Evolutionary conservation across 2,888 invertebrate genomes (phyloP), one percentile per base, ranked within the genome.

Genomic region (Gnatocerus cornutus): DNA sequence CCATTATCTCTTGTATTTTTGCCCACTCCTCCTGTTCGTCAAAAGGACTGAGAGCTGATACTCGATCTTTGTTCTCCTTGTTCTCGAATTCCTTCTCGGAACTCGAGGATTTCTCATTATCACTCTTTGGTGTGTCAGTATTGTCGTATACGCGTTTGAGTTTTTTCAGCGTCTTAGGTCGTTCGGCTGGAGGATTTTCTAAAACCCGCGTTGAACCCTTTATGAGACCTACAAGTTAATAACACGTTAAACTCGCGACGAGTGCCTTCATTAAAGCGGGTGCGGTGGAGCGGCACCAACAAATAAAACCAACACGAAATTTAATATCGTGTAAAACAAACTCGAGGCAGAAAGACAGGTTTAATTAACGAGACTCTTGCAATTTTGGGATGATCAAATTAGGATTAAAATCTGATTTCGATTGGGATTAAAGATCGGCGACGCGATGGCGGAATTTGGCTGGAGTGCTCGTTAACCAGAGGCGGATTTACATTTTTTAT

Each of bases 11-110:
- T 52, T 95, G 95, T 79, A 98, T 97, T 86, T 97, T 95, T 16
- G 95, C 95, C 95, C 98, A 97, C 87, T 98, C 97, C 86, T 96
- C 96, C 86, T 94, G 92, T 83, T 97, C 96, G 87, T 97, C 95
- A 84, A 96, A 96, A 1, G 96, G 95, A 82, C 95, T 95, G 77
- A 96, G 88, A 76, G 94, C 89, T 63, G 88, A 87, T 72, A 88
- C 84, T 21, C 87, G 85, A 69, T 87, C 86, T 74, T 86, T 83
- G 79, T 84, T 83, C 72, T 84, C 88, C 78, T 85, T 83, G 77
- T 88, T 88, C 14, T 89, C 89, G 45, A 81, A 82, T 75, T 84
- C 83, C 69, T 82, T 84, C 68, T 85, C 84, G 8, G 83, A 83
- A 69, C 83, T 83, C 16, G 79, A 84, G 78, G 79, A 86, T 83